A percentile compares a stretch with the other conserved stretches of the same genome.
phyloP scores from a whole-genome alignment of 1,140 invertebrate genomes.

The Drosophila biarmipes region DNA sequence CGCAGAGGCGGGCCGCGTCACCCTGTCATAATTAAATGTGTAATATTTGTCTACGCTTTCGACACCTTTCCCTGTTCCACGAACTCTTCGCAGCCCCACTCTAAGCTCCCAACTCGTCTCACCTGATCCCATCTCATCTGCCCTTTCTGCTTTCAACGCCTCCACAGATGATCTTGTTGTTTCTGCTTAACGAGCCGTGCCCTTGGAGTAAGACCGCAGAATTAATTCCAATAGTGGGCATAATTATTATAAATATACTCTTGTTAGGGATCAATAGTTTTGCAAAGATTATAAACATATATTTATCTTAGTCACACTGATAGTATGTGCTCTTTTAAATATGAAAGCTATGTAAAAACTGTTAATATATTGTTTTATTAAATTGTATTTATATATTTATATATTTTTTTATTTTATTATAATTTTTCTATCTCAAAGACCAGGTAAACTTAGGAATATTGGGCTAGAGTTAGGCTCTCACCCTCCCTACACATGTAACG shows the following conservation, averaged over 20 bases:
- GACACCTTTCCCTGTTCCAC: conserved; percentile 56
- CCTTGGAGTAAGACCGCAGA: background rate
- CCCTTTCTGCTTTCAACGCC: background rate
- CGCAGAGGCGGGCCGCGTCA: conserved; percentile 31
- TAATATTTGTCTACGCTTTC: conserved; percentile 74
- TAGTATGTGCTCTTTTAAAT: no score
- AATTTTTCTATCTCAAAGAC: background rate
- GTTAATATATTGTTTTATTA: background rate
- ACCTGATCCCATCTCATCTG: background rate
- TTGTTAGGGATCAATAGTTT: no score
- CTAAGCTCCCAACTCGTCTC: background rate
- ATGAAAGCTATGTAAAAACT: no score
- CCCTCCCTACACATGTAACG: conserved; percentile 4
- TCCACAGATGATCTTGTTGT: conserved; percentile 25
- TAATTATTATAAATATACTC: no score
- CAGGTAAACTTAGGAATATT: background rate
- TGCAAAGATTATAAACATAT: no score
- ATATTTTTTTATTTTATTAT: background rate
- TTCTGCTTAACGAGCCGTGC: conserved; percentile 50
- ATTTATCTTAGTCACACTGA: no score
- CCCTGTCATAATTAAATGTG: conserved; percentile 79
- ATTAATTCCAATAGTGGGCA: no score
- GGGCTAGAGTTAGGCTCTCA: background rate
- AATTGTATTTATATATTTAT: background rate
- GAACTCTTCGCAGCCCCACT: conserved; percentile 9